Base-by-base conservation (phyloP, 1,140 invertebrate genomes). In the Mercenaria mercenaria region DNA sequence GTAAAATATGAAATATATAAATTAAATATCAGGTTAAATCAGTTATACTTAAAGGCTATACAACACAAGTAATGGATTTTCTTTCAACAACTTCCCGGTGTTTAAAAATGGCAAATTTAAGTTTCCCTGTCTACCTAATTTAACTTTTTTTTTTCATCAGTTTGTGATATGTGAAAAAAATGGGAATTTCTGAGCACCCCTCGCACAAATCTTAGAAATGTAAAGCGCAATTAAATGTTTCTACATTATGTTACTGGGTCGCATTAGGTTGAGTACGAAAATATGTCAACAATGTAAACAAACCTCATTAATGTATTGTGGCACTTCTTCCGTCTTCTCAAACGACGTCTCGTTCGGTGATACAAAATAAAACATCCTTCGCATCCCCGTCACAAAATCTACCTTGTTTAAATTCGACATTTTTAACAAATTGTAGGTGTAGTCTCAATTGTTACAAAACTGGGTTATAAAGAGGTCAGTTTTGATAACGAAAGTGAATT, bases 301-400 rank as follows among this genome's bases (percentile, higher is more conserved):
- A 96, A 98, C 97, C 96, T 98, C 97, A 93, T 96, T 96, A 91
- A 97, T 97, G 95, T 97, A 98, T 92, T 97, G 97, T 0, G 98
- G 98, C 0, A 98, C 97, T 86, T 97, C 96, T 86, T 97, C 96
- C 23, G 96, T 91, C 80, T 96, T 96, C 91, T 97, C 96, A 94
- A 97, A 98, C 39, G 96, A 96, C 0, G 96, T 97, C 50, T 98
- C 97, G 43, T 96, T 96, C 0, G 97, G 97, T 37, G 97, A 97
- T 23, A 97, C 96, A 4, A 97, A 90, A 93, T 98, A 98, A 94
- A 97, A 97, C 92, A 98, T 95, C 23, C 91, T 64, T 64, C 92
- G 74, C 32, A 91, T 47, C 18, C 83, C 87, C 20, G 83, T 88
- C 20, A 80, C 47, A 37, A 88, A 88, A 52, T 69, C 43, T 26